Evolutionary conservation across 2,113 vertebrate genomes (phyloP).

Genomic region (Cynocephalus volans): DNA sequence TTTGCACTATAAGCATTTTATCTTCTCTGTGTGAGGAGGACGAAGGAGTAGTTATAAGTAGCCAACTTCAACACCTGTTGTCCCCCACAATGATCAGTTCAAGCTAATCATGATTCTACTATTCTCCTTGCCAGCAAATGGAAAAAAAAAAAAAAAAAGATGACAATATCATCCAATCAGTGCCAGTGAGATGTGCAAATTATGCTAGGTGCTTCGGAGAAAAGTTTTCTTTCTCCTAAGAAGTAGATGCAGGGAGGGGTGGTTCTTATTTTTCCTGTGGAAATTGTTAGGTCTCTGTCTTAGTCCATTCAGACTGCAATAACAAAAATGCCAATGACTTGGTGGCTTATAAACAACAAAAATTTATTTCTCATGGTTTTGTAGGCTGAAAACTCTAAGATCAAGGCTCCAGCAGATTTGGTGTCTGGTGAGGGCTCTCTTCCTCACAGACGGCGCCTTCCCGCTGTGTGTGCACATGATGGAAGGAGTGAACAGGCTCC

Average conservation of each 20-base stretch:
- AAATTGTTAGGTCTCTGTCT: not conserved
- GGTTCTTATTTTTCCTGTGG: not conserved
- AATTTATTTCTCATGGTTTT: not conserved
- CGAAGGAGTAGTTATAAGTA: not conserved
- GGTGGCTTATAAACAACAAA: not conserved
- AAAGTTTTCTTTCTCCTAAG: not conserved
- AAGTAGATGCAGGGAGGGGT: not conserved
- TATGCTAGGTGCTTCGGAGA: not conserved
- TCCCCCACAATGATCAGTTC: not conserved
- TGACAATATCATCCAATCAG: not conserved
- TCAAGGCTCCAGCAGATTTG: not conserved
- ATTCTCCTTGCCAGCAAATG: not conserved
- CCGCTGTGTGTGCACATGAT: not conserved
- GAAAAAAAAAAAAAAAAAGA: not conserved
- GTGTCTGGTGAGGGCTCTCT: not conserved
- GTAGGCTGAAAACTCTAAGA: not conserved
- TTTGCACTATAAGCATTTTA: not conserved
- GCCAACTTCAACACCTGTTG: not conserved
- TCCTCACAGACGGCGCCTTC: not conserved
- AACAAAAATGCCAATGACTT: not conserved
- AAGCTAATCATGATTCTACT: not conserved
- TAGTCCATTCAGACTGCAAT: not conserved
- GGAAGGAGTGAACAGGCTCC: not conserved
- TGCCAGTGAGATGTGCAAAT: no score
- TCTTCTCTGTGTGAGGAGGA: not conserved